Base-by-base conservation (phyloP, 2,888 invertebrate genomes). In the Bimastos eiseni region DNA sequence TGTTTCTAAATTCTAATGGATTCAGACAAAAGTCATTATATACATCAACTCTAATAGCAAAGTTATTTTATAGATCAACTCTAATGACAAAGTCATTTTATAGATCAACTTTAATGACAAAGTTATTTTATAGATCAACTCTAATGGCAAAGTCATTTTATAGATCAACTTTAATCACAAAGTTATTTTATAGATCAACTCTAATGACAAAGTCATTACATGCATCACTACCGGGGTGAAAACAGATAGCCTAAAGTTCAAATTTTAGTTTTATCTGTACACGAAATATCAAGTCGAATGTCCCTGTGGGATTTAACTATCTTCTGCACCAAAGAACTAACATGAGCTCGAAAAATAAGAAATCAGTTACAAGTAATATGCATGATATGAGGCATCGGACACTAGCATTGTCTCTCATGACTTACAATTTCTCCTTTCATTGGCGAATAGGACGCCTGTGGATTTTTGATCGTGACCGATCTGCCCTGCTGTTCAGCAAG, bases 401-500 rank as follows among this genome's bases (percentile, higher is more conserved):
- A 70, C 6, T n/a, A n/a, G 30, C n/a, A n/a, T n/a, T 1, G 11
- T 70, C n/a, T n/a, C 70, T n/a, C 1, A 15, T 86, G 1, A 36
- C 86, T 86, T 36, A 86, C 86, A 86, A 86, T 86, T 86, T 86
- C 86, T 86, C 86, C 86, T 86, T 86, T 86, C 86, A 86, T 86
- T 86, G 86, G 86, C 13, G 86, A 36, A 86, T 86, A 86, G 34
- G 86, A 24, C 1, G 38, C 90, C 30, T 38, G 89, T 36, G 49
- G 91, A 37, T 55, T 89, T 19, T 24, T 90, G 70, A 55, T 36
- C 34, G 86, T 49, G 17, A 92, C 91, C 33, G 91, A 70, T n/a
- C 89, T 89, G 30, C 92, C 93, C 90, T 92, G 90, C 90, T 92
- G 92, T 84, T 93, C 93, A 37, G 93, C 93, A 86, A 91, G 91